Conservation (phyloP, 2,888 invertebrate species). For the Cancer borealis region DNA sequence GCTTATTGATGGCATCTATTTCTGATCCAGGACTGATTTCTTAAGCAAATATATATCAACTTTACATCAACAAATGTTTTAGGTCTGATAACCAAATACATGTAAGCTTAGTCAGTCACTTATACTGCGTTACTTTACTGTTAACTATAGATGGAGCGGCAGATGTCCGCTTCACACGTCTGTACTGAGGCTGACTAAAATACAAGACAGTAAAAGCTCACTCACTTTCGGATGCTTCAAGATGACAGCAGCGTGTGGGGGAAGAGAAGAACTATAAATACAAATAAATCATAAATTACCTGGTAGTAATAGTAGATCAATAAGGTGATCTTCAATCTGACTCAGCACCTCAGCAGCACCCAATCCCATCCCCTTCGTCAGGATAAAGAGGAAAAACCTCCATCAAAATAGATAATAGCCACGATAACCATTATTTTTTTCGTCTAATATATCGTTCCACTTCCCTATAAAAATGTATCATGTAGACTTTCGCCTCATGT, state of each 20-base stretch:
- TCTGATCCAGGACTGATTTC: not conserved
- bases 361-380: not conserved
- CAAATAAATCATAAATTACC: slow-evolving; percentile 3
- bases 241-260: slow-evolving; percentile 39
- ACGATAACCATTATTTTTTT: not conserved
- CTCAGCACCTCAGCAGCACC: not conserved
- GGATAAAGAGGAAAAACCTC: not conserved
- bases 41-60: not conserved
- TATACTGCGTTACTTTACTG: not conserved
- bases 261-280: slow-evolving; percentile 31
- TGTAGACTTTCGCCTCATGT: not conserved
- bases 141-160: not conserved
- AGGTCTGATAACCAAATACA: slow-evolving; percentile 9
- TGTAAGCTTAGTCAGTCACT: not conserved
- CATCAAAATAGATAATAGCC: not conserved
- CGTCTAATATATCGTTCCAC: not conserved
- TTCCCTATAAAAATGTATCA: not conserved
- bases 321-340: slow-evolving; percentile 6
- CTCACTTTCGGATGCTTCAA: slow-evolving; percentile 43
- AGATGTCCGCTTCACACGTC: slow-evolving; percentile 2
- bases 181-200: not conserved
- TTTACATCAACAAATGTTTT: not conserved
- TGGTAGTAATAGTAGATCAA: not conserved
- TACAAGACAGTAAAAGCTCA: not conserved
- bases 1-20: not conserved